phyloP scores from a whole-genome alignment of 2,797 vertebrate species.

The Argya squamiceps region DNA sequence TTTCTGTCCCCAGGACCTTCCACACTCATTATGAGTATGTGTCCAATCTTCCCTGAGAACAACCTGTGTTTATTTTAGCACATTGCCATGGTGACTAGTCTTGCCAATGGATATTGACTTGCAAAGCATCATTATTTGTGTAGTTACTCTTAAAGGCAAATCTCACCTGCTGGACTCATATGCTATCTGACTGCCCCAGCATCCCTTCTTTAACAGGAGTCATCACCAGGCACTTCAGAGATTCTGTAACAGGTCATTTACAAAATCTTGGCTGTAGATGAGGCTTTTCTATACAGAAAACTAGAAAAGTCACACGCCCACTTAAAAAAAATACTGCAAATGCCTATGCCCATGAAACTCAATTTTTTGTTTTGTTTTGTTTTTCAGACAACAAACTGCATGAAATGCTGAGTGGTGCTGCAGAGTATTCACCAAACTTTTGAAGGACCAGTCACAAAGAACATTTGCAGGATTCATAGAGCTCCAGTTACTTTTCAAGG shows the following conservation, averaged over 20 bases:
- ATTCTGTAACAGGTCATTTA: fast-evolving
- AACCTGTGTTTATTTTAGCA: neutral
- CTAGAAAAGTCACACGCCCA: fast-evolving
- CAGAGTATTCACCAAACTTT: neutral
- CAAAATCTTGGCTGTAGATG: neutral
- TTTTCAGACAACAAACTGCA: neutral
- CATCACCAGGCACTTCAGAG: neutral
- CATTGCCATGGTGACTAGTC: neutral
- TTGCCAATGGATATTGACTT: neutral
- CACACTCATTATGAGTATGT: neutral
- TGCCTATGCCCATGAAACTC: neutral
- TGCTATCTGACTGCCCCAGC: neutral
- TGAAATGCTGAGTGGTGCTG: fast-evolving
- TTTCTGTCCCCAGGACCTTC: neutral
- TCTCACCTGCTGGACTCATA: neutral
- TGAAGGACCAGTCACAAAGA: neutral
- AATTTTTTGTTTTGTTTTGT: neutral
- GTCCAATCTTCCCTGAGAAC: neutral
- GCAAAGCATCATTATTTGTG: neutral
- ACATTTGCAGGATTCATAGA: neutral
- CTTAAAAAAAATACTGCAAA: neutral
- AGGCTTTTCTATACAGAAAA: neutral
- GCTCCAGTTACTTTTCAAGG: neutral
- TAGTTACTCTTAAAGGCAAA: neutral
- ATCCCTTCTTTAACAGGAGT: neutral